Percentiles rank a stretch among this genome's conserved stretches.
phyloP scores from a whole-genome alignment of 1,140 invertebrate species.

The Rhopalosiphum padi region DNA sequence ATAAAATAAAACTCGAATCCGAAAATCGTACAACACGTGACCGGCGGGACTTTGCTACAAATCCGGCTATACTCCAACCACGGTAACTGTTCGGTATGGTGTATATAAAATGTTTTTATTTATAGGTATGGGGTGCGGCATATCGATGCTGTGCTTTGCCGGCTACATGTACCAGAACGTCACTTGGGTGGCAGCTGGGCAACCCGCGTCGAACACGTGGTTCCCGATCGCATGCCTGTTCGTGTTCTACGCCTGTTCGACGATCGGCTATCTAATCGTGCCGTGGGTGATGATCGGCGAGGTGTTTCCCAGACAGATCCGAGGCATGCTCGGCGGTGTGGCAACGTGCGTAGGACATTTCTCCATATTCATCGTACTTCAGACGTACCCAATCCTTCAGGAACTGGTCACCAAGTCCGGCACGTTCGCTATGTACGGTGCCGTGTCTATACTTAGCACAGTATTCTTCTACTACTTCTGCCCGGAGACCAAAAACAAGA shows the following conservation, averaged over 20 bases:
- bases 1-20: neutral
- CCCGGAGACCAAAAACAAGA: slow-evolving; percentile 82
- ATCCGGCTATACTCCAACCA: neutral
- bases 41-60: neutral
- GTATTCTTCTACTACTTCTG: slow-evolving; percentile 72
- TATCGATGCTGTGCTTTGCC: slow-evolving; percentile 71
- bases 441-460: slow-evolving; percentile 67
- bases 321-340: slow-evolving; percentile 72
- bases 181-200: slow-evolving; percentile 63
- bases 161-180: slow-evolving; percentile 67
- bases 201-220: slow-evolving; percentile 67
- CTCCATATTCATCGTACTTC: slow-evolving; percentile 74
- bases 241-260: slow-evolving; percentile 71
- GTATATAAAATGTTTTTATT: neutral
- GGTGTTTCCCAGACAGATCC: slow-evolving; percentile 72
- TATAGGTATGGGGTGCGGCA: slow-evolving; percentile 70
- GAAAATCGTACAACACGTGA: neutral
- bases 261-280: slow-evolving; percentile 73
- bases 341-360: slow-evolving; percentile 72
- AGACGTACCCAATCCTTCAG: slow-evolving; percentile 71
- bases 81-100: neutral
- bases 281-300: slow-evolving; percentile 80
- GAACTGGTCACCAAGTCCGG: slow-evolving; percentile 68
- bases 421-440: slow-evolving; percentile 72
- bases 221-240: slow-evolving; percentile 71